Percentiles rank a stretch among this genome's conserved stretches.
Conservation (phyloP, 2,113 vertebrate genomes). For the Chamaetylas fuelleborni region DNA sequence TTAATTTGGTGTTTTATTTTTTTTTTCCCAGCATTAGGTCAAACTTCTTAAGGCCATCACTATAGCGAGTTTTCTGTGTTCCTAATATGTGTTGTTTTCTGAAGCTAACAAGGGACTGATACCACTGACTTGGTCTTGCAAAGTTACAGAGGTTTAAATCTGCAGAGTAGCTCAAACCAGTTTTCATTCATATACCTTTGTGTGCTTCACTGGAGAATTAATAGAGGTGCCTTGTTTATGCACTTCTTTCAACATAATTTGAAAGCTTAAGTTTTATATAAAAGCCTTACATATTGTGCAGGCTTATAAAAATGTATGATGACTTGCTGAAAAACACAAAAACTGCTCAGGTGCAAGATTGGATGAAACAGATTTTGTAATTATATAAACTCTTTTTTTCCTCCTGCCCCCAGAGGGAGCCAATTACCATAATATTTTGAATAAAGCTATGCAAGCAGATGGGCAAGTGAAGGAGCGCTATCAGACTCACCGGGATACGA, state of each 20-base stretch:
- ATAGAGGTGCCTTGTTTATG: neutral
- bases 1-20: neutral
- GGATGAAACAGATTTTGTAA: neutral
- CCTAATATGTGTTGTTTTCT: neutral
- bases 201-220: neutral
- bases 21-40: neutral
- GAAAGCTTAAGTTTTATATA: neutral
- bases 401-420: constrained; percentile 77
- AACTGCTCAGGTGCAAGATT: neutral
- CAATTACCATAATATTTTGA: constrained; percentile 84
- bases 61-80: neutral
- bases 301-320: neutral
- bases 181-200: neutral
- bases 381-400: accelerated
- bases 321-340: neutral
- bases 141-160: neutral
- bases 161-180: neutral
- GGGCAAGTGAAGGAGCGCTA: constrained; percentile 92
- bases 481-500: constrained; percentile 88
- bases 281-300: neutral
- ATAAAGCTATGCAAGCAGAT: constrained; percentile 90
- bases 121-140: neutral
- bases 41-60: neutral
- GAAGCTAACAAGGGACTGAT: neutral
- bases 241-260: neutral